Base-by-base conservation (phyloP, 2,888 invertebrate species). In the Agonum fuliginosum region DNA sequence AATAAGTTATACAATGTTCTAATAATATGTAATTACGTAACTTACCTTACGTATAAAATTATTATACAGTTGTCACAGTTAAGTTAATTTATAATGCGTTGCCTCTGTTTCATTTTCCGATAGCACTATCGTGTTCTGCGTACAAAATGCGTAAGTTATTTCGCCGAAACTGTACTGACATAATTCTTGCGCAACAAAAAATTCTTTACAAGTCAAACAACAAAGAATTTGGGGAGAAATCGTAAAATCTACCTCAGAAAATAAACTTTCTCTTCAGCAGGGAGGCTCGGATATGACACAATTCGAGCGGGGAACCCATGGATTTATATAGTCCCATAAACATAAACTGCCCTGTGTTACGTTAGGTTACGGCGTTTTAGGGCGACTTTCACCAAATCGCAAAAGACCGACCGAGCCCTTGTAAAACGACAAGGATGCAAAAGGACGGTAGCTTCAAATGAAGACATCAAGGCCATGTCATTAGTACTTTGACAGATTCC, bases 181-280 rank as follows among this genome's bases (percentile, higher is more conserved):
- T 27, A 62, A 34, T 62, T 62, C 58, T 30, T 62, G 27, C 67
- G 41, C 20, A 67, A 67, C 51, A 72, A 51, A 72, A 72, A 72
- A 72, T 46, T 54, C 72, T 54, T 54, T 54, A 34, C 58, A 74
- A 74, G 46, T n/a, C 27, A 17, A 43, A 48, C 24, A 41, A 62
- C 67, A 75, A 75, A 67, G 67, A 27, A 62, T 65, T 43, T 54
- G 1, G n/a, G 37, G 14, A 67, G 20, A 67, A 67, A 67, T 75
- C 67, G 67, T 75, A 48, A 75, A 73, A 75, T 65, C 51, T 67
- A 75, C 67, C 43, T 74, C 62, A 41, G 19, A 75, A 67, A 75
- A 75, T 67, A 67, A 75, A 75, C 75, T 75, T 75, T 75, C 75
- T 67, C 74, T 24, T 74, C 46, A 51, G 46, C 12, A 62, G 62